Percentiles rank a stretch among this genome's conserved stretches.
Conservation (phyloP, 2,797 vertebrate species). For the Enoplosus armatus region DNA sequence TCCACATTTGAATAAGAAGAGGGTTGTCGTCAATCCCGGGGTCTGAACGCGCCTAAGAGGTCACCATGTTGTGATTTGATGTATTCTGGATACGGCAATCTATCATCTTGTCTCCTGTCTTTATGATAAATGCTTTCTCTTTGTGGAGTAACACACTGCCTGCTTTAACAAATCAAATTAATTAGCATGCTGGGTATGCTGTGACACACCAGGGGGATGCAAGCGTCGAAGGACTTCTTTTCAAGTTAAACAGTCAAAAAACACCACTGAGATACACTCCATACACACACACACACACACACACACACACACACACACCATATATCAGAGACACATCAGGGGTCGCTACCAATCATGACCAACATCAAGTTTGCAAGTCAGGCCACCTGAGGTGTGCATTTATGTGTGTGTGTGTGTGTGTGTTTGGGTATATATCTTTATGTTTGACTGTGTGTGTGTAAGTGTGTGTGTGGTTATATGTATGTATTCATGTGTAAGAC, state of each 20-base stretch:
- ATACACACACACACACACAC: background rate
- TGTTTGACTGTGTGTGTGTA: background rate
- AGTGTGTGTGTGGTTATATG: background rate
- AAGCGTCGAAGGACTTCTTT: background rate
- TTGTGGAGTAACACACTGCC: background rate
- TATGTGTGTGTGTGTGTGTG: conserved; percentile 17
- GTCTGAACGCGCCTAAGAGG: background rate
- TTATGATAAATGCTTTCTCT: background rate
- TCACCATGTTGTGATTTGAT: background rate
- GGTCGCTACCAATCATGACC: conserved; percentile 30
- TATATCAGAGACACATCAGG: conserved; percentile 50
- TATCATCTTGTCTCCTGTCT: background rate
- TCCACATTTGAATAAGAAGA: background rate
- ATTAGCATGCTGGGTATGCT: background rate
- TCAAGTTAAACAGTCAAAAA: conserved; percentile 11
- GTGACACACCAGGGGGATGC: background rate
- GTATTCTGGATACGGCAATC: background rate
- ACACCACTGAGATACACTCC: background rate
- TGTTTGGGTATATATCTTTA: background rate
- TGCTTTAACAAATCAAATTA: background rate
- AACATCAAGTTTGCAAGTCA: background rate
- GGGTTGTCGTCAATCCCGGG: background rate
- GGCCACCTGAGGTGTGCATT: conserved; percentile 39
- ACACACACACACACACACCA: conserved; percentile 13
- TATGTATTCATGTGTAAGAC: background rate